phyloP scores from a whole-genome alignment of 1,140 invertebrate genomes.

The Battus philenor region DNA sequence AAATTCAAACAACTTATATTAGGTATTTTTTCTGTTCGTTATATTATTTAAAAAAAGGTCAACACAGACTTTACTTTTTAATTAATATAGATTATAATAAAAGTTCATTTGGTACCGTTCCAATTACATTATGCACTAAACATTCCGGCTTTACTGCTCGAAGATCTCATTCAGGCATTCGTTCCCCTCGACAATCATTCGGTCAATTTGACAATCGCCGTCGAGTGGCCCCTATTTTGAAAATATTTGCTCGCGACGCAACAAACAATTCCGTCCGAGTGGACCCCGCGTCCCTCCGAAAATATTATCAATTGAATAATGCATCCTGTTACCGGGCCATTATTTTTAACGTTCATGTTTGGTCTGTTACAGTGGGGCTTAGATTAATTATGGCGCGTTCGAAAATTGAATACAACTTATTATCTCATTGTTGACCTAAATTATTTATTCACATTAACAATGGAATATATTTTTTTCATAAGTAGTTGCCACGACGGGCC shows the following conservation, averaged over 20 bases:
- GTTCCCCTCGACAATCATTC: conserved; percentile 26
- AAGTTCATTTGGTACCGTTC: neutral
- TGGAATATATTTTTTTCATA: no score
- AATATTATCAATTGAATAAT: conserved; percentile 41
- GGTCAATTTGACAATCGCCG: conserved; percentile 38
- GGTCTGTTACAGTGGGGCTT: neutral
- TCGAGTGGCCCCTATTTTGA: conserved; percentile 28
- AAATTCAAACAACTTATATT: no score
- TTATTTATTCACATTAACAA: no score
- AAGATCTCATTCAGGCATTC: conserved; percentile 14
- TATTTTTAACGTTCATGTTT: conserved; percentile 19
- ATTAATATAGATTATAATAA: no score
- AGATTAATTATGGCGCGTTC: neutral
- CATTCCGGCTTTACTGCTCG: neutral
- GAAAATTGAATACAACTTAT: neutral
- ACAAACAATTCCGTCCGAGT: conserved; percentile 36
- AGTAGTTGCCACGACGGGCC: no score
- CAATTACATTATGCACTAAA: conserved; percentile 8
- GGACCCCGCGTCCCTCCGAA: conserved; percentile 23
- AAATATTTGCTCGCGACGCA: conserved; percentile 32
- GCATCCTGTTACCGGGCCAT: conserved; percentile 26
- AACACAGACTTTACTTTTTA: no score
- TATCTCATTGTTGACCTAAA: neutral
- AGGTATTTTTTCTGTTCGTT: no score
- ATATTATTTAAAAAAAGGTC: no score